Conservation (phyloP, 1,140 invertebrate genomes). For the Habropoda laboriosa region DNA sequence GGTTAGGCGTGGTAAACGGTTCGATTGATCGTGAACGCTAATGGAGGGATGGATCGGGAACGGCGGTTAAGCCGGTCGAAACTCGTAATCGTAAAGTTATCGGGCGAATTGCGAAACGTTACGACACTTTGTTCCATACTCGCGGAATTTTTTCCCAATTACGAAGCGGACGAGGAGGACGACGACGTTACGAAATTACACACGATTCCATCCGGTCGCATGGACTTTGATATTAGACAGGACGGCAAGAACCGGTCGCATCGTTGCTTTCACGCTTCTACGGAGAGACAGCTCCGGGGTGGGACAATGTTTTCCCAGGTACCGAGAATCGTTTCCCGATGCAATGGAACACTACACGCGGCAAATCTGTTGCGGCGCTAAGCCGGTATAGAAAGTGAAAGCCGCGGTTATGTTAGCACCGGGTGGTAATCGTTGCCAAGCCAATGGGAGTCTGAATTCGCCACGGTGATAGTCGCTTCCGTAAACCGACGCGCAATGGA, state of each 20-base stretch:
- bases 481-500: conserved; percentile 34
- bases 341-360: neutral
- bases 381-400: conserved; percentile 74
- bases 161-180: too few species aligned
- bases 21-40: neutral
- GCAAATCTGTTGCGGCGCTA: too few species aligned
- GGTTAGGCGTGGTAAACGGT: conserved; percentile 62
- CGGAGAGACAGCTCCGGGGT: neutral
- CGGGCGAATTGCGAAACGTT: conserved; percentile 78
- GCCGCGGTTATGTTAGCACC: conserved; percentile 68
- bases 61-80: conserved; percentile 67
- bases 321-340: conserved; percentile 38
- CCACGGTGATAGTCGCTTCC: conserved; percentile 58
- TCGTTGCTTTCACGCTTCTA: conserved; percentile 25
- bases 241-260: conserved; percentile 1
- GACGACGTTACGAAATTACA: conserved; percentile 16
- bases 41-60: conserved; percentile 8
- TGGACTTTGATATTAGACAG: conserved; percentile 12
- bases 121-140: conserved; percentile 41
- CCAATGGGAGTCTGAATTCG: conserved; percentile 66
- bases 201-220: neutral
- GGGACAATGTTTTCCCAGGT: conserved; percentile 39
- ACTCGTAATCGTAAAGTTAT: conserved; percentile 74
- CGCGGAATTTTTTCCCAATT: conserved; percentile 10
- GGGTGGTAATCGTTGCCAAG: conserved; percentile 68